Evolutionary conservation across 2,888 invertebrate genomes (phyloP), one percentile per base, ranked within the genome.

Genomic region (Venusia cambrica): DNA sequence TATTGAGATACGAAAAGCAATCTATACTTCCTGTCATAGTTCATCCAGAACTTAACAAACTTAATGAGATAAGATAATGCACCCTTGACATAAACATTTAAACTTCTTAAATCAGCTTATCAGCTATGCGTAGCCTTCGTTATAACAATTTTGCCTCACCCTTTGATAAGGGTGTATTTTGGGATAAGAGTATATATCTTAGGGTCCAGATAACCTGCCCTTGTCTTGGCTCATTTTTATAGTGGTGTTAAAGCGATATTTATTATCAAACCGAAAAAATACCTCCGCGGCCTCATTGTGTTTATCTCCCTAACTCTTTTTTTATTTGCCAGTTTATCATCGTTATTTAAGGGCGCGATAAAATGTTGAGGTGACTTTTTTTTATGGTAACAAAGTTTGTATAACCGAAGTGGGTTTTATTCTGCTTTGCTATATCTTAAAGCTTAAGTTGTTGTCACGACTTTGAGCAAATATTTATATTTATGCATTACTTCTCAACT

Each of bases 271-370:
- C 53, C 63, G 73, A 79, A 77, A 79, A 79, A 75, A 73, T 62
- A 53, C 58, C 57, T 57, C 54, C 58, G 47, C 45, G 38, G 54
- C 60, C 62, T 58, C 61, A 52, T 51, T 47, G 51, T 58, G 64
- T 75, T 75, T 80, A 79, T 81, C 77, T 73, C 51, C 51, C 44
- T 57, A 60, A 57, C 77, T 73, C 71, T 74, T 76, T 73, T n/a
- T 84, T 83, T 75, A 75, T 77, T 73, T 62, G 63, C 51, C 61
- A 62, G 66, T 79, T 75, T 78, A 80, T 81, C 81, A 76, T 72
- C 63, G 62, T 80, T 78, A 79, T 80, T 81, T 80, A 83, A 66
- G 62, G 68, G 51, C 52, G 57, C 56, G 73, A 77, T 80, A 81
- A 80, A 73, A 73, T 59, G 53, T 61, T 62, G 54, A 69, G 67